Conservation (phyloP, 1,140 invertebrate genomes). For the Brachystomella parvula region DNA sequence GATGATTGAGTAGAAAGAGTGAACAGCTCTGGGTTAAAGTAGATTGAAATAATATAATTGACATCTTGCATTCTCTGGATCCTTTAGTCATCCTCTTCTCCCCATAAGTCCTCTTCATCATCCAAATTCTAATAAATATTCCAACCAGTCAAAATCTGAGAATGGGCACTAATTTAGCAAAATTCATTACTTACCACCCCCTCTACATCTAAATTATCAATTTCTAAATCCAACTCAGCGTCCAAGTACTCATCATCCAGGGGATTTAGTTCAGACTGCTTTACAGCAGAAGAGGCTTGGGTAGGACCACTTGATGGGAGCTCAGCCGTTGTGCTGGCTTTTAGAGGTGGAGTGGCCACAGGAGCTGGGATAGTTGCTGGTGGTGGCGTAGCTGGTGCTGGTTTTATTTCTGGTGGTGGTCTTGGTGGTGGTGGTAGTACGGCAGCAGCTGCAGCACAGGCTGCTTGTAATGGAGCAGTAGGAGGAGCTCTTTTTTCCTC, state of each 20-base stretch:
- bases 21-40: no score
- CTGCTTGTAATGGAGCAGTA: slow-evolving; percentile 23
- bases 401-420: slow-evolving; percentile 1
- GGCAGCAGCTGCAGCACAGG: background rate
- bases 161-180: background rate
- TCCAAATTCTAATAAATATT: slow-evolving; percentile 51
- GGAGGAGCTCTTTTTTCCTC: slow-evolving; percentile 48
- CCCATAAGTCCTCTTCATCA: slow-evolving; percentile 56
- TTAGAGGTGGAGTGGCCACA: slow-evolving; percentile 22
- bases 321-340: slow-evolving; percentile 6
- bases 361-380: slow-evolving; percentile 21
- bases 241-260: slow-evolving; percentile 42
- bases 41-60: no score
- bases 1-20: no score
- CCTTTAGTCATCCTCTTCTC: slow-evolving; percentile 43
- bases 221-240: slow-evolving; percentile 48
- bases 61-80: background rate
- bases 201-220: slow-evolving; percentile 43
- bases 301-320: slow-evolving; percentile 1
- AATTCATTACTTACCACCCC: slow-evolving; percentile 24
- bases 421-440: slow-evolving; percentile 3
- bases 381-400: slow-evolving; percentile 20
- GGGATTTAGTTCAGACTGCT: background rate
- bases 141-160: slow-evolving; percentile 1
- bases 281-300: background rate